These are phyloP conservation scores for Mixornis gularis DNA, from an alignment of 2,113 vertebrate species.

Conservation along the genomic window DNA sequence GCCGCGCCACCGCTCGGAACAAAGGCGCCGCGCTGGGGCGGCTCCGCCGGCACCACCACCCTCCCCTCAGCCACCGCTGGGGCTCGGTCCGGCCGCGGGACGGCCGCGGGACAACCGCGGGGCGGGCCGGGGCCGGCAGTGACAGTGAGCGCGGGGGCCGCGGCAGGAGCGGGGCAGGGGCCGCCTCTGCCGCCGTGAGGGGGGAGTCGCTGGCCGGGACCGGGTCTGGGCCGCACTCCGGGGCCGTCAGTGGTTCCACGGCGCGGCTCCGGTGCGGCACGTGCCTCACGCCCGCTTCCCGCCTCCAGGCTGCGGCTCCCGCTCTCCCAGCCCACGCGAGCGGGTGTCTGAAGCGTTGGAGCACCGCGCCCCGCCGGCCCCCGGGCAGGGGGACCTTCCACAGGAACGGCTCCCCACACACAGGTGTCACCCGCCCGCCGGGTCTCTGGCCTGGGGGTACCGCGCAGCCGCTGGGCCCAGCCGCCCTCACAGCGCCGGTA, in stretches of 20 bases:
- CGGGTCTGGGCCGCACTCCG: not conserved
- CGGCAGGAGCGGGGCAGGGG: not conserved
- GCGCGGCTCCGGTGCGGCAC: not conserved
- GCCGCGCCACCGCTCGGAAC: too few species aligned
- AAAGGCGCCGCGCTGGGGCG: too few species aligned
- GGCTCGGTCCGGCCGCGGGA: not conserved
- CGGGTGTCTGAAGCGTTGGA: fast-evolving
- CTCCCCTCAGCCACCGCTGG: not conserved
- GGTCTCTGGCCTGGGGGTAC: fast-evolving
- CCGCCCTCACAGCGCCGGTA: fast-evolving
- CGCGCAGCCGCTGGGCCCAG: fast-evolving
- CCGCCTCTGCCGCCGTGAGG: not conserved
- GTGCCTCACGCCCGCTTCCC: not conserved
- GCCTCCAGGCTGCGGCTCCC: not conserved
- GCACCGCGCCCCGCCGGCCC: not conserved
- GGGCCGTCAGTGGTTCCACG: not conserved
- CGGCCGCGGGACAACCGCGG: not conserved
- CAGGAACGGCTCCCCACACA: fast-evolving
- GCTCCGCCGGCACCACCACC: not conserved
- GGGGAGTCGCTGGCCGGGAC: not conserved
- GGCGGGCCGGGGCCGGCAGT: not conserved
- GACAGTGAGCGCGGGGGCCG: not conserved
- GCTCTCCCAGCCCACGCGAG: fast-evolving
- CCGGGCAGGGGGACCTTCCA: not conserved
- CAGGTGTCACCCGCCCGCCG: fast-evolving